A percentile compares a stretch with the other conserved stretches of the same genome.
Evolutionary conservation across 30 jellyfish, hydroid and myxozoan genomes (phyloP).

Genomic region (Turritopsis rubra): DNA sequence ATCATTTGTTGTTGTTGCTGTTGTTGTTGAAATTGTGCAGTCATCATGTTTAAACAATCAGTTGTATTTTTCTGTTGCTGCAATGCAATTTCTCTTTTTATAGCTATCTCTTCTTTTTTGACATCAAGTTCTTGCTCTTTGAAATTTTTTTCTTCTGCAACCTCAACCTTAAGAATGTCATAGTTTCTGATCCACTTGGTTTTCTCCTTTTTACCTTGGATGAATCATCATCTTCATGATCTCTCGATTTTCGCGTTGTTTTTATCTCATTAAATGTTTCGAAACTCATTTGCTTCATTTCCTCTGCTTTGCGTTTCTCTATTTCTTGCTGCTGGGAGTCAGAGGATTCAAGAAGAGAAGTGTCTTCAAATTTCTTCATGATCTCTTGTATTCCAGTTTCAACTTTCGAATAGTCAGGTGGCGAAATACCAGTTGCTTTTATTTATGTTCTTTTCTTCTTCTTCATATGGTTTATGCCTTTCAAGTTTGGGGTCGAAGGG

Average conservation of each 20-base stretch:
- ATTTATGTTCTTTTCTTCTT: neutral
- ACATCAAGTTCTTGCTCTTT: neutral
- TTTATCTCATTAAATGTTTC: conserved; percentile 9
- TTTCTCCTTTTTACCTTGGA: neutral
- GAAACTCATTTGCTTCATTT: neutral
- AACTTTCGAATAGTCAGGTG: neutral
- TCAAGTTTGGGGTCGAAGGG: no score
- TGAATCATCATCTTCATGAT: neutral
- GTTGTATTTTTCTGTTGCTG: neutral
- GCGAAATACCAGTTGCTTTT: conserved; percentile 11
- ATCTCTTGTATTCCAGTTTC: neutral
- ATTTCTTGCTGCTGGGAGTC: neutral
- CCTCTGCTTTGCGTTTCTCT: conserved; percentile 7
- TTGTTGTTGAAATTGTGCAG: neutral
- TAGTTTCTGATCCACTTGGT: neutral
- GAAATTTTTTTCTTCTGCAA: neutral
- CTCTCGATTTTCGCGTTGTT: neutral
- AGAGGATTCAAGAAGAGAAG: conserved; percentile 11
- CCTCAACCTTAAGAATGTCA: neutral
- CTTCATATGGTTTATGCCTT: no score
- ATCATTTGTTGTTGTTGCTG: neutral
- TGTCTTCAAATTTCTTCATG: neutral
- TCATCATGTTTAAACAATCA: neutral
- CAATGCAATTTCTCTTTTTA: neutral
- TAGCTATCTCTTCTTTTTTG: neutral